Evolutionary conservation across 2,113 vertebrate genomes (phyloP), one percentile per base, ranked within the genome.

Genomic region (Clarias magur): DNA sequence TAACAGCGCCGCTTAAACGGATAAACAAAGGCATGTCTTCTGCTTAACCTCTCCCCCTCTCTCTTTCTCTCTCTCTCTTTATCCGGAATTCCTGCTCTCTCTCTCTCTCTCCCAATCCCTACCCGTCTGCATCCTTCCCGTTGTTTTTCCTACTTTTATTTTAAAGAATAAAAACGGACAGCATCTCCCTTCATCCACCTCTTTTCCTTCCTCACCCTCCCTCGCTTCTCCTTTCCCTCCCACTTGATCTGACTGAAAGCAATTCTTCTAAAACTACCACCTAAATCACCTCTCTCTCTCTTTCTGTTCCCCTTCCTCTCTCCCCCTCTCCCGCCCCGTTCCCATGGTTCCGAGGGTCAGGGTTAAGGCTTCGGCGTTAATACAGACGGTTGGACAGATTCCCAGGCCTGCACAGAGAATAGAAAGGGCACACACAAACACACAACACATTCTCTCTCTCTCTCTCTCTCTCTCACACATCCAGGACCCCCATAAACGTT

Each of bases 351-450:
- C 62, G 86, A 83, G 80, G 87, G 88, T 88, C 90, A 86, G 82
- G 78, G 86, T 57, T 72, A 86, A 78, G 65, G 80, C 68, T 88
- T 83, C 67, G 82, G 85, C 84, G 87, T 90, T 91, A 90, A 91
- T 90, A 89, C 88, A 88, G 90, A 75, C 82, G 81, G 84, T 86
- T 91, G 90, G 91, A 90, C 81, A 48, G 82, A 83, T 89, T 92
- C 92, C 92, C 92, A 93, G 91, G 83, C 85, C 84, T 90, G 70
- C 87, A 70, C 48, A 83, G 48, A 91, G 83, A 89, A 88, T 83
- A 85, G 81, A 89, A 72, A 86, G 76, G 54, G 72, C 65, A 87
- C 78, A 86, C n/a, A 65, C 79, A 70, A 62, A 53, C n/a, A 75
- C 80, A 38, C 34, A 38, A 38, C 34, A 38, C 34, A 38, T 38